A percentile compares a stretch with the other conserved stretches of the same genome.
phyloP scores from a whole-genome alignment of 2,888 invertebrate genomes.

The Philhelius pedissequus region DNA sequence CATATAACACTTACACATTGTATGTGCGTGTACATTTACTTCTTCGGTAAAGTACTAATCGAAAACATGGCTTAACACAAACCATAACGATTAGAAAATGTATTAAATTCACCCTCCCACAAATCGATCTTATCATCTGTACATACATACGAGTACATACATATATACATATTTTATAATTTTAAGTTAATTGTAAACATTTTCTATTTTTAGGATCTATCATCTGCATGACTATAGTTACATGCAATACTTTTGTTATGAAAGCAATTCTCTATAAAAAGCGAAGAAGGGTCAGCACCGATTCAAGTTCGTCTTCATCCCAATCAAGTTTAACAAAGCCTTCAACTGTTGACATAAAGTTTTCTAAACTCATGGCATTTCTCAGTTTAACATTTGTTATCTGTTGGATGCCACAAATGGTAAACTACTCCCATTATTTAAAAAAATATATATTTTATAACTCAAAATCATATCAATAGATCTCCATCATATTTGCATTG shows the following conservation, averaged over 20 bases:
- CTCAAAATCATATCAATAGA: slow-evolving; percentile 78
- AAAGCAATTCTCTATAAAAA: slow-evolving; percentile 83
- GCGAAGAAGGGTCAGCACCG: slow-evolving; percentile 74
- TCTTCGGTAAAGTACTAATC: too few relatives aligned
- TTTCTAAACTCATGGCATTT: slow-evolving; percentile 90
- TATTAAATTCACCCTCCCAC: too few relatives aligned
- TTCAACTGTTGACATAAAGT: slow-evolving; percentile 89
- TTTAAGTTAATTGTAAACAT: background rate
- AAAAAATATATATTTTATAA: background rate
- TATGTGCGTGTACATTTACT: too few relatives aligned
- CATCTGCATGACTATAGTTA: slow-evolving; percentile 88
- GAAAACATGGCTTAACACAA: too few relatives aligned
- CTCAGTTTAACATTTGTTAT: slow-evolving; percentile 90
- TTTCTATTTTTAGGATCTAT: slow-evolving; percentile 82
- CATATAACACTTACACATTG: too few relatives aligned
- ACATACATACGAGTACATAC: too few relatives aligned
- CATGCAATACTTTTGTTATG: slow-evolving; percentile 91
- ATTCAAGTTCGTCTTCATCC: slow-evolving; percentile 73
- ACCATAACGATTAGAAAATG: too few relatives aligned
- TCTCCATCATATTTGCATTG: slow-evolving; percentile 83
- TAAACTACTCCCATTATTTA: slow-evolving; percentile 77
- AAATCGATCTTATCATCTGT: too few relatives aligned
- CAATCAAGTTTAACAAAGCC: slow-evolving; percentile 73
- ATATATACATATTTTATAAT: too few relatives aligned
- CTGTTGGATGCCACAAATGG: slow-evolving; percentile 95